phyloP scores from a whole-genome alignment of 2,888 invertebrate genomes.

The Ochlodes sylvanus region DNA sequence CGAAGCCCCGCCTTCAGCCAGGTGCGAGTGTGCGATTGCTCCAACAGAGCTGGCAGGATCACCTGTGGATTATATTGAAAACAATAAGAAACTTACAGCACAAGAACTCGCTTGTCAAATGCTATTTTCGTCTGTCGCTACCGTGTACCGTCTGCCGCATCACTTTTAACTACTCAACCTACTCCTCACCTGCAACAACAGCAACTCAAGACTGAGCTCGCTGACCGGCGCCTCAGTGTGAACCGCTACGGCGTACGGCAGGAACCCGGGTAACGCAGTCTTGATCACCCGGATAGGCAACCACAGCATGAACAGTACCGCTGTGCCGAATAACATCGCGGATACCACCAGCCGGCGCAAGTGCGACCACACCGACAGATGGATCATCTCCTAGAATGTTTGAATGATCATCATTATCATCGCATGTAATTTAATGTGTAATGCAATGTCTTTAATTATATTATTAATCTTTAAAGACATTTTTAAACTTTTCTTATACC shows the following conservation, averaged over 20 bases:
- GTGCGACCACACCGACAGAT: conserved; percentile 96
- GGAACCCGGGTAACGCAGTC: conserved; percentile 91
- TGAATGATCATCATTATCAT: neutral
- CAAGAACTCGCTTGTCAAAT: too few species aligned
- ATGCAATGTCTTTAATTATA: too few species aligned
- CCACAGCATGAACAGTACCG: conserved; percentile 98
- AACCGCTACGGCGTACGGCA: conserved; percentile 96
- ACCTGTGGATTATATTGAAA: conserved; percentile 83
- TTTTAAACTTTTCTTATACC: too few species aligned
- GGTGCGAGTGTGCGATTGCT: conserved; percentile 97
- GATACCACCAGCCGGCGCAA: conserved; percentile 96
- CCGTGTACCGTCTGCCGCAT: too few species aligned
- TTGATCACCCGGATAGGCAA: conserved; percentile 95
- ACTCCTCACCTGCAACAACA: conserved; percentile 92
- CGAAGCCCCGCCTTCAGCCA: conserved; percentile 97
- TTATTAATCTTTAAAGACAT: too few species aligned
- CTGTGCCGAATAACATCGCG: conserved; percentile 97
- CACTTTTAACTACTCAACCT: too few species aligned
- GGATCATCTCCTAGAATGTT: conserved; percentile 95
- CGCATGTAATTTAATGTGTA: too few species aligned
- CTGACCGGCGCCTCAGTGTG: conserved; percentile 94
- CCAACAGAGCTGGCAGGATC: conserved; percentile 97
- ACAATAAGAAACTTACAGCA: too few species aligned
- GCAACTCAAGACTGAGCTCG: conserved; percentile 96
- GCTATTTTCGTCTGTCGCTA: too few species aligned